These are phyloP conservation scores for Paraescarpia echinospica DNA, from an alignment of 1,140 invertebrate species.

Conservation along the genomic window DNA sequence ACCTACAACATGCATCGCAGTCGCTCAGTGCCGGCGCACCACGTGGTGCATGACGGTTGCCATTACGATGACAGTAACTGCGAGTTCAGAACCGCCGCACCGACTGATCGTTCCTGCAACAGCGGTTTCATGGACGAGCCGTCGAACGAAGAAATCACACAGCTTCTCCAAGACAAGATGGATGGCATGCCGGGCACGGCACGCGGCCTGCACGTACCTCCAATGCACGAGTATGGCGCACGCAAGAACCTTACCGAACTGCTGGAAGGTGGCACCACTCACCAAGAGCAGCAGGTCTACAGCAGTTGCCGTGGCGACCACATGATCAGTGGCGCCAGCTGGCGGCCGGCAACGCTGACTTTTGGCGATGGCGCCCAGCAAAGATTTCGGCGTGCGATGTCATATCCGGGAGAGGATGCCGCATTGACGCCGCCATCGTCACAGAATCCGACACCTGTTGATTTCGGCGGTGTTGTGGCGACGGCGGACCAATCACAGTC, in stretches of 20 bases:
- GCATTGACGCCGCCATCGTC: not conserved
- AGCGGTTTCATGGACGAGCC: not conserved
- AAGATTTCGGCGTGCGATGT: not conserved
- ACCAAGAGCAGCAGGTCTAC: not conserved
- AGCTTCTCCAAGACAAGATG: slow-evolving; percentile 9
- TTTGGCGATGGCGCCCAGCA: not conserved
- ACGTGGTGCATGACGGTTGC: not conserved
- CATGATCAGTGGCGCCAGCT: slow-evolving; percentile 23
- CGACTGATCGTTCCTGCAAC: not conserved
- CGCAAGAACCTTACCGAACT: slow-evolving; percentile 10
- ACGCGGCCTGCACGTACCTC: not conserved
- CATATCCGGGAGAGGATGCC: not conserved
- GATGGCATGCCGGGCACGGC: not conserved
- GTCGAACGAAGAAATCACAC: slow-evolving; percentile 7
- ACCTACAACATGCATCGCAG: not conserved
- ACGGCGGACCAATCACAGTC: not conserved
- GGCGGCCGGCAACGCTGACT: not conserved
- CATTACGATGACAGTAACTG: not conserved
- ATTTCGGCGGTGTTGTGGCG: not conserved
- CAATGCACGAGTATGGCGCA: not conserved
- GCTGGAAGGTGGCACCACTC: not conserved
- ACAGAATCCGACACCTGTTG: slow-evolving; percentile 12
- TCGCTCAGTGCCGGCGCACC: slow-evolving; percentile 12
- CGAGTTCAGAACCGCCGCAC: not conserved
- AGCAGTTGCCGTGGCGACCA: slow-evolving; percentile 21